Evolutionary conservation across 1,140 invertebrate species (phyloP).

Genomic region (Ceratitis capitata): DNA sequence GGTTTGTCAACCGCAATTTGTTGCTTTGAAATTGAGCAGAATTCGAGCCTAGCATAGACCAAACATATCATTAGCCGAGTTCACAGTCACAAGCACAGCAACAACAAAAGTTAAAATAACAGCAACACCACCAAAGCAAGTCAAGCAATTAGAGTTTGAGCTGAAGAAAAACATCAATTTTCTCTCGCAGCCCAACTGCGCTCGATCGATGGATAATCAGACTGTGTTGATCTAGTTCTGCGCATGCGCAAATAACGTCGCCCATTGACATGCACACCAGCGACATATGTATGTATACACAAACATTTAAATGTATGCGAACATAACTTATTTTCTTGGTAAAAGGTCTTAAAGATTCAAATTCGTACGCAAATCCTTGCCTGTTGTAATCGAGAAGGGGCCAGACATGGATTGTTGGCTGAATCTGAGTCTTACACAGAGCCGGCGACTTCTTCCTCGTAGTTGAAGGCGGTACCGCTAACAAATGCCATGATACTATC

Average conservation of each 20-base stretch:
- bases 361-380: background rate
- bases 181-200: background rate
- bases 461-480: conserved; percentile 3
- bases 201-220: conserved; percentile 13
- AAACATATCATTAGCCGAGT: conserved; percentile 34
- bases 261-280: background rate
- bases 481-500: conserved; percentile 26
- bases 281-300: too few species aligned
- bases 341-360: background rate
- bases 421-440: background rate
- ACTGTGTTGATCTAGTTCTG: background rate
- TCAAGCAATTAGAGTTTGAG: background rate
- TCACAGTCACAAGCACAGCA: background rate
- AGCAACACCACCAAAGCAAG: too few species aligned
- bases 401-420: too few species aligned
- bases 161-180: conserved; percentile 25
- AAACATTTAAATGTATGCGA: too few species aligned
- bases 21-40: conserved; percentile 23
- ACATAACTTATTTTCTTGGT: background rate
- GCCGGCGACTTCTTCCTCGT: background rate
- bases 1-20: conserved; percentile 35
- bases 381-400: background rate
- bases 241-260: background rate
- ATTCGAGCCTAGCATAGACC: background rate
- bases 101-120: too few species aligned